These are phyloP conservation scores for Chascanopsetta lugubris DNA, from an alignment of 2,113 vertebrate species.

Conservation along the genomic window DNA sequence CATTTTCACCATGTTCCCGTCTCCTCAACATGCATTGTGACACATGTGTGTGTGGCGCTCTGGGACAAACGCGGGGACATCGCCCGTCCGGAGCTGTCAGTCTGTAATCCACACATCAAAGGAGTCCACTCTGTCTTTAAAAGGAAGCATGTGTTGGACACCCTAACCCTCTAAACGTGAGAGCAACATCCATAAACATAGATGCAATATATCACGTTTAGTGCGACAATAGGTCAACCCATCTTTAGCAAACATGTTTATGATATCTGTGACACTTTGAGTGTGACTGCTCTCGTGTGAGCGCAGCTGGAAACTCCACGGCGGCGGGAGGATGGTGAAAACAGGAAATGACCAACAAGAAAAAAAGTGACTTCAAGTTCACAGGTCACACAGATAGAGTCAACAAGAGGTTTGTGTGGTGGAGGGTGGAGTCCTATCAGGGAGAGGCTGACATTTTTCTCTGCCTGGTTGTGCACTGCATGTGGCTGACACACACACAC, in stretches of 20 bases:
- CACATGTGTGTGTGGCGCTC: neutral
- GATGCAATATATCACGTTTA: too few relatives aligned
- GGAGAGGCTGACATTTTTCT: conserved; percentile 85
- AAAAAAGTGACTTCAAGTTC: neutral
- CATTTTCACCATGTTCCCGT: neutral
- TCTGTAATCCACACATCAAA: neutral
- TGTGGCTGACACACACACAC: too few relatives aligned
- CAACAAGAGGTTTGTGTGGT: conserved; percentile 78
- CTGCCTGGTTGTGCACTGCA: conserved; percentile 81
- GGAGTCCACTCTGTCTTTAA: neutral
- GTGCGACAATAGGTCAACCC: neutral
- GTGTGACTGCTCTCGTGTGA: conserved; percentile 76
- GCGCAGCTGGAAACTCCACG: conserved; percentile 83
- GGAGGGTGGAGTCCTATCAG: conserved; percentile 81
- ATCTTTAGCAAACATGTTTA: neutral
- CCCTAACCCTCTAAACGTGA: neutral
- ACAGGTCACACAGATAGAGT: conserved; percentile 78
- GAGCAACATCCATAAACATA: neutral
- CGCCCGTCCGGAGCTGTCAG: too few relatives aligned
- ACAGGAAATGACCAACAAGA: neutral
- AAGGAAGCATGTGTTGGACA: neutral
- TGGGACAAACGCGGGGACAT: neutral
- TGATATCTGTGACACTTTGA: conserved; percentile 33
- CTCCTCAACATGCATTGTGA: neutral
- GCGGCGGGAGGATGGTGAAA: conserved; percentile 19